A percentile compares a stretch with the other conserved stretches of the same genome.
phyloP scores from a whole-genome alignment of 2,888 invertebrate genomes.

The Gandaritis pyraliata region DNA sequence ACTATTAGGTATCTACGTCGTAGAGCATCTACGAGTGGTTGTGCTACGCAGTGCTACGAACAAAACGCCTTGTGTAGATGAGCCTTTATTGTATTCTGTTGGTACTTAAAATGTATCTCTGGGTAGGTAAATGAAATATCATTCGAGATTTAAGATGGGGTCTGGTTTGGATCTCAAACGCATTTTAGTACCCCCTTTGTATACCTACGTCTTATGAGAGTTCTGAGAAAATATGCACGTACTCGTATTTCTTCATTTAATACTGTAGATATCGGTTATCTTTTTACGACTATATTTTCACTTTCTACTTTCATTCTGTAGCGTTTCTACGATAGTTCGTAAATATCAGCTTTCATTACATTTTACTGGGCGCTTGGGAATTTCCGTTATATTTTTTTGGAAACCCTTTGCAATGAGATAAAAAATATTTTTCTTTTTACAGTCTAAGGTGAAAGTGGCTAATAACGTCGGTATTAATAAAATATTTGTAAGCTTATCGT shows the following conservation, averaged over 20 bases:
- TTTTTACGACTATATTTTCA: not conserved
- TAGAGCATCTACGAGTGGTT: conserved; percentile 2
- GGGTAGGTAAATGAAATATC: conserved; percentile 8
- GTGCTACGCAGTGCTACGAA: not conserved
- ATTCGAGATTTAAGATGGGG: conserved; percentile 5
- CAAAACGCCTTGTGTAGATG: not conserved
- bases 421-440: conserved; percentile 27
- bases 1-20: not conserved
- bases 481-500: no score
- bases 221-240: conserved; percentile 1
- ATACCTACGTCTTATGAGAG: not conserved
- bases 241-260: not conserved
- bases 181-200: no score
- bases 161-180: no score
- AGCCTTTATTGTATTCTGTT: conserved; percentile 2
- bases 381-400: conserved; percentile 16
- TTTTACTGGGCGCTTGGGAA: conserved; percentile 7
- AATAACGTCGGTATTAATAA: no score
- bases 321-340: not conserved
- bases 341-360: conserved; percentile 3
- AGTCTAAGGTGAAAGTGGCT: no score
- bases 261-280: not conserved
- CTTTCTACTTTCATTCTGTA: not conserved
- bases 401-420: conserved; percentile 35
- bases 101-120: not conserved